A percentile compares a stretch with the other conserved stretches of the same genome.
Conservation (phyloP, 2,888 invertebrate species). For the Trisateles emortualis region DNA sequence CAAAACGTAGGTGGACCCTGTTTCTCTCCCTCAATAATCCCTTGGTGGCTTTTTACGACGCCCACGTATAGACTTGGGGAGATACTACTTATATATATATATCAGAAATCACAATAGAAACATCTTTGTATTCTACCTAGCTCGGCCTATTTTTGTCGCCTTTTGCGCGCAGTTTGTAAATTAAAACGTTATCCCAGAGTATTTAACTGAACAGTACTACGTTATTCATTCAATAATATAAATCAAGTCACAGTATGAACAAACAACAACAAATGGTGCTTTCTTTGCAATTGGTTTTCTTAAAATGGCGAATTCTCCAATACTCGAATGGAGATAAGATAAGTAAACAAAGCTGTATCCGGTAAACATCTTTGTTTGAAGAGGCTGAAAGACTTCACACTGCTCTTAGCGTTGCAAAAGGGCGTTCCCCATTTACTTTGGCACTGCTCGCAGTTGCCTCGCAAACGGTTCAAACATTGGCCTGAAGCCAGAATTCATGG, state of each 20-base stretch:
- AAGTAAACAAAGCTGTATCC: conserved; percentile 34
- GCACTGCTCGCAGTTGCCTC: conserved; percentile 60
- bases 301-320: conserved; percentile 1
- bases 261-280: background rate
- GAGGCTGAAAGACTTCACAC: conserved; percentile 61
- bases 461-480: conserved; percentile 69
- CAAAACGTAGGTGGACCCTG: background rate
- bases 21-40: background rate
- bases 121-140: background rate
- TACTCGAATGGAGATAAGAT: conserved; percentile 13
- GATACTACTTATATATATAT: background rate
- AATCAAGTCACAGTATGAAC: background rate
- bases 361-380: conserved; percentile 50
- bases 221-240: background rate
- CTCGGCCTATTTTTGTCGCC: background rate
- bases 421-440: conserved; percentile 68
- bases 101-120: background rate
- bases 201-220: background rate
- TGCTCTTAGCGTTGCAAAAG: conserved; percentile 61
- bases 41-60: conserved; percentile 1
- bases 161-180: background rate
- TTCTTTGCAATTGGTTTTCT: background rate
- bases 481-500: conserved; percentile 61
- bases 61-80: background rate
- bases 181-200: background rate